These are phyloP conservation scores for Gnatocerus cornutus DNA, from an alignment of 2,888 invertebrate species.

Conservation along the genomic window DNA sequence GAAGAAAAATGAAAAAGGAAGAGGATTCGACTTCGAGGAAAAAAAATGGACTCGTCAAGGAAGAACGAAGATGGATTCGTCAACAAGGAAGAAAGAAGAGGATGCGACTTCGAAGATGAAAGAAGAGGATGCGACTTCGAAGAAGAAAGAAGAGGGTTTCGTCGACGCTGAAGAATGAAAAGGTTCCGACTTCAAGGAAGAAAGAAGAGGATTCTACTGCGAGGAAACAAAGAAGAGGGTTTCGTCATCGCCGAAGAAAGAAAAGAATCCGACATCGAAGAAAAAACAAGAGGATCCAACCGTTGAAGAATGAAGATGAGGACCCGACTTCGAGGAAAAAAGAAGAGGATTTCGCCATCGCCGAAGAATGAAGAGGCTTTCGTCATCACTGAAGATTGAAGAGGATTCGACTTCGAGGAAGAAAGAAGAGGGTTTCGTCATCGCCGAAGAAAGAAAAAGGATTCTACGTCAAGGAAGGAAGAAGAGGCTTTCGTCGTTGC, in stretches of 20 bases:
- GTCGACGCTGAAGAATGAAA: too few species aligned
- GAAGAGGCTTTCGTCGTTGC: background rate
- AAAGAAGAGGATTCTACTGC: slow-evolving; percentile 8
- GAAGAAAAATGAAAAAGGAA: slow-evolving; percentile 6
- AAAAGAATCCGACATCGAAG: background rate
- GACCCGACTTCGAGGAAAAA: too few species aligned
- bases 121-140: background rate
- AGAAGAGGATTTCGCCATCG: background rate
- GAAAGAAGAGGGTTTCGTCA: too few species aligned
- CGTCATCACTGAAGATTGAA: too few species aligned
- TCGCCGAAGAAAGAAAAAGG: too few species aligned
- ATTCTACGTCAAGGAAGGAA: slow-evolving; percentile 61
- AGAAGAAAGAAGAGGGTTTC: background rate
- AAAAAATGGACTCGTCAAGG: too few species aligned
- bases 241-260: slow-evolving; percentile 1
- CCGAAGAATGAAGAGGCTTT: slow-evolving; percentile 29
- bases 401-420: too few species aligned
- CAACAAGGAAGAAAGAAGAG: background rate
- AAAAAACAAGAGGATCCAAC: slow-evolving; percentile 25
- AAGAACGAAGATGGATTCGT: background rate
- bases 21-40: slow-evolving; percentile 11
- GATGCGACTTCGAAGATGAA: background rate
- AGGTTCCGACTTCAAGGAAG: background rate
- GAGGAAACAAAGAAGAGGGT: background rate
- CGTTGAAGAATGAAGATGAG: too few species aligned